Base-by-base conservation (phyloP, 2,888 invertebrate genomes). In the Pocota personata region DNA sequence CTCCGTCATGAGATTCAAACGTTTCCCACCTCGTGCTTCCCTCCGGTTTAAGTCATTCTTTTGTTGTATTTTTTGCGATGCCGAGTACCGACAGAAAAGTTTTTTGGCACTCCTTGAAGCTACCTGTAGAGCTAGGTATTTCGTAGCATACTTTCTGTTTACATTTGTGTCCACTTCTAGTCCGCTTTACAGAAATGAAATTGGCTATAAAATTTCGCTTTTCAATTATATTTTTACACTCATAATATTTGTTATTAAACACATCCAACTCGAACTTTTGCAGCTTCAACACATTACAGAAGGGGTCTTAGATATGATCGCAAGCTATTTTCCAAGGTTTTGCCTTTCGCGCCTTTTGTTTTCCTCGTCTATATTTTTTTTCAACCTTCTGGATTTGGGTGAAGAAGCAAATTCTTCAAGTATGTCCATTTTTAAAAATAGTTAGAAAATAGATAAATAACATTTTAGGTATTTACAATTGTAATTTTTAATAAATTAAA, bases 11-110 rank as follows among this genome's bases (percentile, higher is more conserved):
- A n/a, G 24, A 66, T 50, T 50, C 21, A 66, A 21, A 8, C 66
- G 66, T 50, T 66, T 64, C 16, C 64, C 64, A 46, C 16, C 32
- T 40, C 32, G 35, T 30, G 66, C 4, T 50, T 66, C 66, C 8
- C 24, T 37, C 12, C 50, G 66, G 14, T 50, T 66, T n/a, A 50
- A 35, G 14, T 50, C 21, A 35, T 66, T 50, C 21, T 66, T 35
- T 8, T 50, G 50, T 50, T 21, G 1, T 14, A 66, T 50, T 66
- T 12, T 66, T 66, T 46, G 50, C 50, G 8, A 66, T 66, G 10
- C 50, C 66, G 32, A 50, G 66, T 32, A 66, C 66, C 35, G 50
- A 50, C 66, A 66, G 21, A 50, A 66, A 66, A 21, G 66, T 66
- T 50, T 62, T 66, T 66, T 66, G 66, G 32, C 46, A 35, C 21